Evolutionary conservation across 30 jellyfish, hydroid and myxozoan genomes (phyloP), one percentile per base, ranked within the genome.

Genomic region (Hydractinia symbiolongicarpus): DNA sequence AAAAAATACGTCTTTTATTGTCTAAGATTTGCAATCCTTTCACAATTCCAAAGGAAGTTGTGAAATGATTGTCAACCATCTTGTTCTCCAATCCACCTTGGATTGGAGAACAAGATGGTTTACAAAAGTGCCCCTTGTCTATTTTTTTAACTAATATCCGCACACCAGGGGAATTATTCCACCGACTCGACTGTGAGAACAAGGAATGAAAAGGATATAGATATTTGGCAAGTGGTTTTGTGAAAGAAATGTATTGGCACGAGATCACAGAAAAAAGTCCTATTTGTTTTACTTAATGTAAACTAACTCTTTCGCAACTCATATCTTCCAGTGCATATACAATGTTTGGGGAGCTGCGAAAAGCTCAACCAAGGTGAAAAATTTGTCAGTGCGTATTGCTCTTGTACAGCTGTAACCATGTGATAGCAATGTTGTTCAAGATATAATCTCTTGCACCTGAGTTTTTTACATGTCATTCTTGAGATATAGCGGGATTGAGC

Each of bases 151-250:
- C 50, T 5, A 6, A 9, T 6, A 62, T 62, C 8, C 5, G 30
- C 30, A 9, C 73, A 62, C 9, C 73, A 62, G 30, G 30, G 7
- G 73, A 62, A 5, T 50, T 62, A 5, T 62, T 62, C 50, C 9
- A 5, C 9, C 5, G 73, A 5, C 79, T 70, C 21, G 79, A 70
- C 4, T 50, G 79, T 17, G 79, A 70, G 67, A 17, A 70, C 14
- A 70, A 70, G 67, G 58, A 17, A 70, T 54, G 79, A 4, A 70
- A 70, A 70, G 79, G 57, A 4, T 70, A 70, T 50, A 5, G 79
- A 5, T 70, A 70, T 14, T 70, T 5, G 7, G 7, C 69, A 14
- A 13, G 79, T 6, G 79, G 49, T 6, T 70, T 7, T 8, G 79
- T 70, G 5, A 21, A 50, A 17, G 79, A 70, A 14, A 70, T 17